Conservation (phyloP, 2,888 invertebrate genomes). For the Pristionchus fissidentatus region DNA sequence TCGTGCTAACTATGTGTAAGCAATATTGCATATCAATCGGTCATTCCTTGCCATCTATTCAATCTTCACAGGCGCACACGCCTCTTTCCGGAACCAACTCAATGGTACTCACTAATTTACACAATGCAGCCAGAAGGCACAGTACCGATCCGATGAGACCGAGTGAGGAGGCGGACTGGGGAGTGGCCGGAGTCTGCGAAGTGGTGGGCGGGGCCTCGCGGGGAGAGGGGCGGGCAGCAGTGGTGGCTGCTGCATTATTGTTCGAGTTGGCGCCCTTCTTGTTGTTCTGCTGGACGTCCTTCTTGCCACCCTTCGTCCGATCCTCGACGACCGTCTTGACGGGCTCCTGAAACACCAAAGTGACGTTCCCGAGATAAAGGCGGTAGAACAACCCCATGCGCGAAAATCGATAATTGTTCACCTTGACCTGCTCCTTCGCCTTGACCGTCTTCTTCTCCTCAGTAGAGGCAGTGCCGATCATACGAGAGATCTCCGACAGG, state of each 20-base stretch:
- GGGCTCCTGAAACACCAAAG: conserved; percentile 1
- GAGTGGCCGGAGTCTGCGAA: background rate
- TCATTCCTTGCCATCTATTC: background rate
- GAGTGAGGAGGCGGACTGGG: background rate
- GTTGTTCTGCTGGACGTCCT: background rate
- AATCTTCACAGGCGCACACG: background rate
- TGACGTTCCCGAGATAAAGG: background rate
- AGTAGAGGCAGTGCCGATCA: background rate
- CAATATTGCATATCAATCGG: background rate
- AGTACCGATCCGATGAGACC: conserved; percentile 40
- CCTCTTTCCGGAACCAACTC: background rate
- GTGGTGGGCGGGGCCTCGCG: background rate
- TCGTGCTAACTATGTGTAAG: too few relatives aligned
- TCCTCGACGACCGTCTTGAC: background rate
- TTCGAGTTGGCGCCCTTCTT: conserved; percentile 12
- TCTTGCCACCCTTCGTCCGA: too few relatives aligned
- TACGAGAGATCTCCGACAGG: conserved; percentile 25
- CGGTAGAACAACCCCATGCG: background rate
- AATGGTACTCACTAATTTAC: conserved; percentile 36
- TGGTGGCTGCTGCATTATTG: background rate
- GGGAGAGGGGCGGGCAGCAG: background rate
- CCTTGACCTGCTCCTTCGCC: background rate
- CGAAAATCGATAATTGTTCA: background rate
- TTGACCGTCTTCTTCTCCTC: background rate
- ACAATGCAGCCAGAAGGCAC: conserved; percentile 19